A percentile compares a stretch with the other conserved stretches of the same genome.
phyloP scores from a whole-genome alignment of 2,113 vertebrate genomes.

The Corythornis madagascariensis region DNA sequence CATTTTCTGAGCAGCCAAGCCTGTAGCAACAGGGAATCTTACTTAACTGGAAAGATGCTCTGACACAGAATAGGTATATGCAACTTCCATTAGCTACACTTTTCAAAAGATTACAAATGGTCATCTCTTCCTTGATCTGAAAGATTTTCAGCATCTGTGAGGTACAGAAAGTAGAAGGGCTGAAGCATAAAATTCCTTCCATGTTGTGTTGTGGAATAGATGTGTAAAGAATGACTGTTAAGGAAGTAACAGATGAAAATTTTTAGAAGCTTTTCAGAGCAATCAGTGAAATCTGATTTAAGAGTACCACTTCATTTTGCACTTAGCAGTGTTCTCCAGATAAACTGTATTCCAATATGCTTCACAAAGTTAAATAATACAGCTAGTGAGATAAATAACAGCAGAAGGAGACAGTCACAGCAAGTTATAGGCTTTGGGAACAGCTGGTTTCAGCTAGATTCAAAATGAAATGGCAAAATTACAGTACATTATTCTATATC shows the following conservation, averaged over 20 bases:
- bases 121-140: neutral
- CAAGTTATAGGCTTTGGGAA: neutral
- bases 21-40: constrained; percentile 7
- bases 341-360: constrained; percentile 4
- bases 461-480: neutral
- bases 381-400: constrained; percentile 32
- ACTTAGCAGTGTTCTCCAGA: neutral
- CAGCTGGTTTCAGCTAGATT: constrained; percentile 8
- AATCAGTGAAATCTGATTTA: constrained; percentile 45
- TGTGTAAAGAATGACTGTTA: neutral
- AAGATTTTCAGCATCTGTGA: neutral
- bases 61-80: neutral
- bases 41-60: constrained; percentile 60
- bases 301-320: constrained; percentile 22
- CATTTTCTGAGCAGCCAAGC: constrained; percentile 23
- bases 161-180: neutral
- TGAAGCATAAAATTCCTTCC: neutral
- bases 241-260: neutral
- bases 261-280: constrained; percentile 40
- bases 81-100: neutral
- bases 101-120: constrained; percentile 21
- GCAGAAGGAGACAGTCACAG: neutral
- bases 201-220: neutral
- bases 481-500: neutral
- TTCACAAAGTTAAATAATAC: constrained; percentile 31